Percentiles rank a stretch among this genome's conserved stretches.
Conservation (phyloP, 2,888 invertebrate species). For the Drosophila testacea region DNA sequence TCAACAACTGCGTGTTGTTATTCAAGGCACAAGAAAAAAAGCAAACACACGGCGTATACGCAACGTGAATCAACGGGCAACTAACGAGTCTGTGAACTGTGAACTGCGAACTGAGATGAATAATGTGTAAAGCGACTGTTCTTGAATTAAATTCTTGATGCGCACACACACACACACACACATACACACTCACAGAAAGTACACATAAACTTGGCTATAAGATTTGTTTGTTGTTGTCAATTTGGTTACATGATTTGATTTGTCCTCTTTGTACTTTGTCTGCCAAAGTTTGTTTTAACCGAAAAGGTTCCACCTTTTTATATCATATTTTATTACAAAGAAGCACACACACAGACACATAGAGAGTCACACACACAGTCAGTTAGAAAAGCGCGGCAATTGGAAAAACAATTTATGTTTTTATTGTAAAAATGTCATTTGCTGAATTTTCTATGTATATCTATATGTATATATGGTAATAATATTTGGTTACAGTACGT, state of each 20-base stretch:
- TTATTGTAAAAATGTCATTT: constrained; percentile 33
- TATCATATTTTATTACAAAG: constrained; percentile 40
- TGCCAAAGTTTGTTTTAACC: constrained; percentile 19
- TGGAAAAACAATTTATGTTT: constrained; percentile 19
- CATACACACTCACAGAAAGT: constrained; percentile 13
- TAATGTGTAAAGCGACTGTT: constrained; percentile 40
- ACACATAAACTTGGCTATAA: constrained; percentile 29
- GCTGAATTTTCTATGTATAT: constrained; percentile 13
- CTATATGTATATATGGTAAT: constrained; percentile 16
- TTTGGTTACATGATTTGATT: constrained; percentile 43
- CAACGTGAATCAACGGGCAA: constrained; percentile 33
- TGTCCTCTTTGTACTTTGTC: constrained; percentile 12
- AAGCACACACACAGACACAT: constrained; percentile 15
- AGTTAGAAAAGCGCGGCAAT: constrained; percentile 36
- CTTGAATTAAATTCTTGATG: constrained; percentile 42
- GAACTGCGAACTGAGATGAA: constrained; percentile 28
- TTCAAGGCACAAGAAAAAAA: constrained; percentile 67
- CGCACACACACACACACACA: constrained; percentile 16
- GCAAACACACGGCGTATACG: constrained; percentile 41
- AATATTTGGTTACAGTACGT: constrained; percentile 80
- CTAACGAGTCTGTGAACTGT: constrained; percentile 60
- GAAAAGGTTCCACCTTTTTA: constrained; percentile 33
- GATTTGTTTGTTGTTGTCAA: constrained; percentile 30
- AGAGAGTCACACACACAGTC: constrained; percentile 14
- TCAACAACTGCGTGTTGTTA: constrained; percentile 77